Evolutionary conservation across 2,888 invertebrate genomes (phyloP).

Genomic region (Dasysyrphus tricinctus): DNA sequence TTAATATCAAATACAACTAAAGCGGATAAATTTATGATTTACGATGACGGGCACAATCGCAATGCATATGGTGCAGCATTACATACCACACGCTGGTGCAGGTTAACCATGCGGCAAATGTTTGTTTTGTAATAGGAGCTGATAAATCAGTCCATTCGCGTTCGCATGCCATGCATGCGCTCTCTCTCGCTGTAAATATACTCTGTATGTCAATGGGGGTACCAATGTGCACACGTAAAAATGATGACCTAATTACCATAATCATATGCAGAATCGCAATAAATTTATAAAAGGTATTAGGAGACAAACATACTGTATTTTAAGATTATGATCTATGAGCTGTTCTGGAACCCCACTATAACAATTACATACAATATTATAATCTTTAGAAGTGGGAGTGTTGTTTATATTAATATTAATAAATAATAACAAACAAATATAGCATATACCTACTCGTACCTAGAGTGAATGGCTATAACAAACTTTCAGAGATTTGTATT

Average conservation of each 20-base stretch:
- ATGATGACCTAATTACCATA: constrained; percentile 80
- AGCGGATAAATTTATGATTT: constrained; percentile 73
- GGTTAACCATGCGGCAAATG: constrained; percentile 69
- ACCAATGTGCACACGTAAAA: constrained; percentile 57
- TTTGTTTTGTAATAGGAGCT: constrained; percentile 70
- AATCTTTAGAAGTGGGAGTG: constrained; percentile 52
- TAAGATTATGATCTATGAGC: constrained; percentile 47
- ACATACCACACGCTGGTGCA: constrained; percentile 43
- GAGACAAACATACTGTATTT: constrained; percentile 60
- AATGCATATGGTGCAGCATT: constrained; percentile 39
- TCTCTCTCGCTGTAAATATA: neutral
- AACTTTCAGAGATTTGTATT: constrained; percentile 29
- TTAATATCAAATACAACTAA: constrained; percentile 6
- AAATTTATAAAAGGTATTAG: constrained; percentile 61
- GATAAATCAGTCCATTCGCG: constrained; percentile 58
- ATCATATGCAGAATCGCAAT: constrained; percentile 76
- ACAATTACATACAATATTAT: neutral
- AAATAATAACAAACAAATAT: neutral
- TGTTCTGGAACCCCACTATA: neutral
- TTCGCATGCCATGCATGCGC: constrained; percentile 36
- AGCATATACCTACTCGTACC: no score
- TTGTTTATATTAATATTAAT: constrained; percentile 9
- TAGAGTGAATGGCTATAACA: constrained; percentile 44
- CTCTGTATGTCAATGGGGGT: constrained; percentile 17
- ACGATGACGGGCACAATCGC: constrained; percentile 64